phyloP scores from a whole-genome alignment of 1,140 invertebrate species.

The Periplaneta americana region DNA sequence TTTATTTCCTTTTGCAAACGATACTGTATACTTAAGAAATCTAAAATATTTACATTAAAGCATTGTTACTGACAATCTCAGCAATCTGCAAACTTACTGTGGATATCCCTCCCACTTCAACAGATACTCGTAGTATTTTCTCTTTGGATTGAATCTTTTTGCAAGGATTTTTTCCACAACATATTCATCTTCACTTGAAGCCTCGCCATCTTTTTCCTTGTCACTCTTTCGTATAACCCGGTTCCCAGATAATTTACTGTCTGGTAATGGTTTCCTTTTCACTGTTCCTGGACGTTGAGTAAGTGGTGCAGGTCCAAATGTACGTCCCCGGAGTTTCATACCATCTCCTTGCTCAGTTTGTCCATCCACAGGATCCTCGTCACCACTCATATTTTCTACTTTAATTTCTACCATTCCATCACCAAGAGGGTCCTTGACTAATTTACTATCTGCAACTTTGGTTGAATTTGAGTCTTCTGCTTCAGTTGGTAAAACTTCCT shows the following conservation, averaged over 20 bases:
- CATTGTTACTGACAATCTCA: no score
- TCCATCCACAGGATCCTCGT: constrained; percentile 1
- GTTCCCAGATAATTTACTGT: neutral
- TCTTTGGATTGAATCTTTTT: constrained; percentile 71
- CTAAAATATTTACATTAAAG: no score
- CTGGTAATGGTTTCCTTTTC: neutral
- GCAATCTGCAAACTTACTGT: constrained; percentile 45
- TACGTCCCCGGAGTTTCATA: neutral
- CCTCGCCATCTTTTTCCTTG: neutral
- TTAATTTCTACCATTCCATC: constrained; percentile 9
- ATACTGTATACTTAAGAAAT: no score
- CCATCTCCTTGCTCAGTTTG: neutral
- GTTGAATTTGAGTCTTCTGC: neutral
- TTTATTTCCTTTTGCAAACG: no score
- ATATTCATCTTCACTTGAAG: constrained; percentile 46
- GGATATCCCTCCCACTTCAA: constrained; percentile 76
- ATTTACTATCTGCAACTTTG: neutral
- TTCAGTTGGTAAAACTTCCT: neutral
- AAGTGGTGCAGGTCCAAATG: neutral
- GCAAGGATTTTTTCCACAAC: constrained; percentile 73
- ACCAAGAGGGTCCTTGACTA: neutral
- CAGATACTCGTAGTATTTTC: constrained; percentile 70
- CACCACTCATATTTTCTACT: constrained; percentile 7
- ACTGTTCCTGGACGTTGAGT: neutral
- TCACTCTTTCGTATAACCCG: neutral